Evolutionary conservation across 1,140 invertebrate genomes (phyloP), one percentile per base, ranked within the genome.

Genomic region (Bathynomus jamesi): DNA sequence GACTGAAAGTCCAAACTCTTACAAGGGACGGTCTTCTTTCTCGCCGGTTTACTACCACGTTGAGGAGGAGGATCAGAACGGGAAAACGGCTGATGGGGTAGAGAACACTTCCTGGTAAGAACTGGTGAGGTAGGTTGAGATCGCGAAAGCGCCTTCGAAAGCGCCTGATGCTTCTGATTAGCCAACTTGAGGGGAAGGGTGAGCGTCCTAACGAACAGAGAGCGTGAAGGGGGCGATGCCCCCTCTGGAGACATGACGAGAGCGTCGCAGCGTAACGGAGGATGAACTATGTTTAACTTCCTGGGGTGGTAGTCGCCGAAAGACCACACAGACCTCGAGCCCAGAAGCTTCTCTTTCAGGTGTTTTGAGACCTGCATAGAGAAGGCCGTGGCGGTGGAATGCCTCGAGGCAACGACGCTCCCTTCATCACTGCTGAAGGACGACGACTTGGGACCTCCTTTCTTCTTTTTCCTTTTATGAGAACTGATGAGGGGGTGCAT

Each of bases 171-270:
- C 8, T 74, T 71, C 61, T 77, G 76, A 1, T 71, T 69, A n/a
- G 76, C 76, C 29, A 74, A 74, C 63, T 74, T 77, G 17, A 77
- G 70, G 21, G 75, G 75, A 66, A 77, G 70, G 24, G 75, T 77
- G 11, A 77, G 67, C 31, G 75, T 77, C 27, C 75, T 65, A 11
- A 77, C 76, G 32, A 77, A 70, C 29, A 72, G 64, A n/a, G 72
- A 77, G n/a, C 27, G 27, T 5, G 0, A 8, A 28, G 63, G 28
- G 7, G 25, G 25, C n/a, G 10, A 27, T 1, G 2, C 62, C 11
- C 13, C 8, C 3, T 28, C 13, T 4, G 24, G 24, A 27, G 25
- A 13, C 13, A 21, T 17, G 1, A 21, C 13, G 5, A 53, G 13
- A 53, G 13, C 21, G 21, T 53, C 40, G 5, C 40, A 53, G 13